A percentile compares a stretch with the other conserved stretches of the same genome.
Evolutionary conservation across 2,113 vertebrate genomes (phyloP).

Genomic region (Glaucomys volans): DNA sequence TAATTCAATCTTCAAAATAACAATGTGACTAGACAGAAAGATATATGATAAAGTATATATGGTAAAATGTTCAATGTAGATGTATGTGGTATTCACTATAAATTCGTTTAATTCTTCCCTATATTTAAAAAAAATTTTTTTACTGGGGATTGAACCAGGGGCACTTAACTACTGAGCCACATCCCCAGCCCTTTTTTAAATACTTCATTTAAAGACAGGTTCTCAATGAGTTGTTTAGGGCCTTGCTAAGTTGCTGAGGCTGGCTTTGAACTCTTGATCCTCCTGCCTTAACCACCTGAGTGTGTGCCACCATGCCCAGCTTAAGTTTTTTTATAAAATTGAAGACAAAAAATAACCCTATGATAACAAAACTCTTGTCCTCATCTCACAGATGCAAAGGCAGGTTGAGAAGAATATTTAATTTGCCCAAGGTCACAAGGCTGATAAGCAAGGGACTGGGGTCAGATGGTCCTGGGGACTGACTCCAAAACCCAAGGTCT

Average conservation of each 20-base stretch:
- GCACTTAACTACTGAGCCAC: no score
- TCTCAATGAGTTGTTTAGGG: no score
- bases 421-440: conserved; percentile 7
- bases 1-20: conserved; percentile 30
- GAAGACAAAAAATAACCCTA: background rate
- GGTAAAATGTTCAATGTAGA: background rate
- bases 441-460: background rate
- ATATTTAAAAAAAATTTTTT: background rate
- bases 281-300: no score
- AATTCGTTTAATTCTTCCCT: conserved; percentile 5
- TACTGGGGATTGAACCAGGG: no score
- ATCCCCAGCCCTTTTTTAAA: no score
- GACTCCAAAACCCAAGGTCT: conserved; percentile 28
- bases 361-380: background rate
- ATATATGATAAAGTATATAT: background rate
- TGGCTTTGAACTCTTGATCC: no score
- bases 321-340: conserved; percentile 13
- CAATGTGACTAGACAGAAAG: background rate
- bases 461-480: background rate
- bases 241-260: no score
- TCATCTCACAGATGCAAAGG: background rate
- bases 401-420: background rate
- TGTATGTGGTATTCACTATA: background rate
- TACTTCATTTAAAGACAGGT: no score
- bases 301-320: no score